A percentile compares a stretch with the other conserved stretches of the same genome.
Evolutionary conservation across 2,888 invertebrate species (phyloP).

Genomic region (Anorthoa munda): DNA sequence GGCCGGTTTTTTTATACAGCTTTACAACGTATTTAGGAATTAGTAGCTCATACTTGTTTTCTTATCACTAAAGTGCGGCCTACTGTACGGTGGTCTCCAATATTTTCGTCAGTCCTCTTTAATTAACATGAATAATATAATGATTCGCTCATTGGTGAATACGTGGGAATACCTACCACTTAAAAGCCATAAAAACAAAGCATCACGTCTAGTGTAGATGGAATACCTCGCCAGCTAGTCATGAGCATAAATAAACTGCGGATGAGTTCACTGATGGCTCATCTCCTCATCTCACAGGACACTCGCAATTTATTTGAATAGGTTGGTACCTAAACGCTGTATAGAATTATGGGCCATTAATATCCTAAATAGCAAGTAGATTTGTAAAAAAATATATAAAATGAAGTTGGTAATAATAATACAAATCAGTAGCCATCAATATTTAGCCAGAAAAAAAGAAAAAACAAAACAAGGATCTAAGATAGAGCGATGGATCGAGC

Average conservation of each 20-base stretch:
- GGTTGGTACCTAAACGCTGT: background rate
- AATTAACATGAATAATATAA: background rate
- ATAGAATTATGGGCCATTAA: background rate
- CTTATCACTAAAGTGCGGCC: background rate
- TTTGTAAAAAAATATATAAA: background rate
- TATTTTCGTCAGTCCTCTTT: background rate
- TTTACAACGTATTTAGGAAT: too few relatives aligned
- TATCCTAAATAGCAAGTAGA: background rate
- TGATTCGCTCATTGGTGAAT: background rate
- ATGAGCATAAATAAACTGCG: slow-evolving; percentile 21
- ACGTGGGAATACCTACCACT: background rate
- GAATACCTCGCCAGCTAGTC: slow-evolving; percentile 7
- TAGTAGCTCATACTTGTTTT: background rate
- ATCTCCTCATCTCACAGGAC: slow-evolving; percentile 17
- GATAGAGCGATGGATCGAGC: background rate
- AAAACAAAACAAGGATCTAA: background rate
- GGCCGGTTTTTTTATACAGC: too few relatives aligned
- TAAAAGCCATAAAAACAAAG: background rate
- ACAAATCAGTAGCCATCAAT: background rate
- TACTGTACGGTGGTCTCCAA: background rate
- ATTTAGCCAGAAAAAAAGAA: background rate
- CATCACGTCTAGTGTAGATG: background rate
- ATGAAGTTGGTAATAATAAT: too few relatives aligned
- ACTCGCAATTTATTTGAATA: slow-evolving; percentile 9
- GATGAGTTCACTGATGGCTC: slow-evolving; percentile 17